phyloP scores from a whole-genome alignment of 2,797 vertebrate genomes.

The Paguma larvata region DNA sequence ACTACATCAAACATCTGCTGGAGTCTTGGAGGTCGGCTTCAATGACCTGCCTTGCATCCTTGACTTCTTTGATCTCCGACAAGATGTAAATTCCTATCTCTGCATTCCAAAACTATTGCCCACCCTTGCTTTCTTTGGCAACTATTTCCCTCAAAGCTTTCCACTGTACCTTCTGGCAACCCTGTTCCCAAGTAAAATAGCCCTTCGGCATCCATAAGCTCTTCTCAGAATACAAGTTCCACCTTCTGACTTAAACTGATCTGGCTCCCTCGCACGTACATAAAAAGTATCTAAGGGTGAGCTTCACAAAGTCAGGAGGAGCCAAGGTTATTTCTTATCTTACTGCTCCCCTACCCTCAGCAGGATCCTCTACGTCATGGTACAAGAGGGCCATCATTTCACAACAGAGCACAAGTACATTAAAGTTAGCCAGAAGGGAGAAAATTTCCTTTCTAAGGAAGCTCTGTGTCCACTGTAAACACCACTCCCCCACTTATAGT shows the following conservation, averaged over 20 bases:
- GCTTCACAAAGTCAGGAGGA: neutral
- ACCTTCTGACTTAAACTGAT: neutral
- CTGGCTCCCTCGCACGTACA: neutral
- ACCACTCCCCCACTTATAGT: neutral
- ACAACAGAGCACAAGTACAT: neutral
- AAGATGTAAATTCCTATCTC: neutral
- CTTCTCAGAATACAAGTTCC: constrained; percentile 14
- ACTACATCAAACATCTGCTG: neutral
- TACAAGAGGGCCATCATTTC: neutral
- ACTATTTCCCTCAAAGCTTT: neutral
- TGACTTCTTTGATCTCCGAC: neutral
- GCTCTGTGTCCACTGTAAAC: neutral
- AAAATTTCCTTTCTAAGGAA: neutral
- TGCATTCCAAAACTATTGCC: neutral
- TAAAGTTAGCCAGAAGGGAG: neutral
- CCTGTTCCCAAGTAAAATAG: neutral
- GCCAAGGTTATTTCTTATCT: neutral
- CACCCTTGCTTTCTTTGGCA: neutral
- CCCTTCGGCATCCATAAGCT: neutral
- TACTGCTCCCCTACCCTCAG: neutral
- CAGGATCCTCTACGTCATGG: neutral
- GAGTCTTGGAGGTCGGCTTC: neutral
- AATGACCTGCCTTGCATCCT: neutral
- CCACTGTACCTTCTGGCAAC: neutral
- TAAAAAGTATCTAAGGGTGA: neutral